A percentile compares a stretch with the other conserved stretches of the same genome.
Evolutionary conservation across 2,888 invertebrate genomes (phyloP).

Genomic region (Myopa testacea): DNA sequence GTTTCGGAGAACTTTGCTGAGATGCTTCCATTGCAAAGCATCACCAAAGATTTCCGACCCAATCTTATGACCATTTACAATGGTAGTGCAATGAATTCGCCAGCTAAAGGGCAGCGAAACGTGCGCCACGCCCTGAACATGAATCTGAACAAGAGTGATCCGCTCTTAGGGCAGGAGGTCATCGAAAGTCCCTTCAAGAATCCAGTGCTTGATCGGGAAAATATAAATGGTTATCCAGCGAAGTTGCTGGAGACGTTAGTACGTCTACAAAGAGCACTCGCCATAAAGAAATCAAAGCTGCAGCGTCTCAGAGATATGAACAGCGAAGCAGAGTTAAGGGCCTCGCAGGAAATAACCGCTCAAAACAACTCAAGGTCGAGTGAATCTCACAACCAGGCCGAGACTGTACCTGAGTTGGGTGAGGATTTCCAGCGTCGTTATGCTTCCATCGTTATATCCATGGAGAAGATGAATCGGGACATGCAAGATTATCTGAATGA

Average conservation of each 20-base stretch:
- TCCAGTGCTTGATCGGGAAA: conserved; percentile 60
- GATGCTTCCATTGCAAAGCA: conserved; percentile 86
- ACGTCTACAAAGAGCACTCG: conserved; percentile 85
- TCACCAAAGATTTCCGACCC: conserved; percentile 84
- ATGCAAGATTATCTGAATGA: conserved; percentile 87
- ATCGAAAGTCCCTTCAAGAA: conserved; percentile 69
- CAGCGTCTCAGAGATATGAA: conserved; percentile 87
- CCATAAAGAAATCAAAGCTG: conserved; percentile 84
- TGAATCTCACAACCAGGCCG: conserved; percentile 48
- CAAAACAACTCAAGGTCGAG: conserved; percentile 51
- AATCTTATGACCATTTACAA: conserved; percentile 65
- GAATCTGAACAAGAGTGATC: conserved; percentile 74
- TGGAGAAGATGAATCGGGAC: conserved; percentile 91
- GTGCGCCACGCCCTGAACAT: conserved; percentile 56
- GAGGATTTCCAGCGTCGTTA: conserved; percentile 93
- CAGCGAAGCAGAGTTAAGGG: conserved; percentile 87
- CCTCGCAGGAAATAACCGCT: conserved; percentile 57
- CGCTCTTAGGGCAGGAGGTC: conserved; percentile 73
- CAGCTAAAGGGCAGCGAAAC: conserved; percentile 46
- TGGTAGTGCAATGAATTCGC: conserved; percentile 63
- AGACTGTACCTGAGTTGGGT: conserved; percentile 63
- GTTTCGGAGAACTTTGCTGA: conserved; percentile 92
- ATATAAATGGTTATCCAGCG: conserved; percentile 85
- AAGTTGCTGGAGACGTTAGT: conserved; percentile 89
- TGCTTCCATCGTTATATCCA: conserved; percentile 86